phyloP scores from a whole-genome alignment of 2,888 invertebrate genomes.

The Lymantria dispar region DNA sequence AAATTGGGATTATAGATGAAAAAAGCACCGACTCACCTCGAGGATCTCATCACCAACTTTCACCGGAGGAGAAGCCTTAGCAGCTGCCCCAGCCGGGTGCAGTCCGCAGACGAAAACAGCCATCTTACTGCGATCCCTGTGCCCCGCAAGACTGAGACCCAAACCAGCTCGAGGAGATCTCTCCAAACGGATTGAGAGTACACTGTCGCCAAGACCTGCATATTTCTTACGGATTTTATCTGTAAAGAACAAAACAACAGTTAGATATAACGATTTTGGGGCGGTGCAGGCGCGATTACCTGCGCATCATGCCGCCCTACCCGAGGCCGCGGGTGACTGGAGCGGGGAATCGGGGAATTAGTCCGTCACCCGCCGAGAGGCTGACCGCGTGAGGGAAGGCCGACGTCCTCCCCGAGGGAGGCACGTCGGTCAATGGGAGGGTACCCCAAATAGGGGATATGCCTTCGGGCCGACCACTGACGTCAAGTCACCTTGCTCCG shows the following conservation, averaged over 20 bases:
- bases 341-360: too few relatives aligned
- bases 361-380: too few relatives aligned
- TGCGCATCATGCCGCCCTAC: too few relatives aligned
- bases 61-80: slow-evolving; percentile 87
- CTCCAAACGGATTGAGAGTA: slow-evolving; percentile 89
- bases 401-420: too few relatives aligned
- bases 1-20: background rate
- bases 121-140: slow-evolving; percentile 96
- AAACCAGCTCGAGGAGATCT: slow-evolving; percentile 89
- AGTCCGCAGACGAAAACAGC: slow-evolving; percentile 98
- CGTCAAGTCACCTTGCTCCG: too few relatives aligned
- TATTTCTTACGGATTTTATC: slow-evolving; percentile 97
- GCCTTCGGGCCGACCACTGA: too few relatives aligned
- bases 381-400: too few relatives aligned
- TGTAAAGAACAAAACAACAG: slow-evolving; percentile 52
- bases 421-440: too few relatives aligned
- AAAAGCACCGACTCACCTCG: slow-evolving; percentile 30
- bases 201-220: slow-evolving; percentile 87
- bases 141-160: slow-evolving; percentile 96
- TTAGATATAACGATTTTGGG: too few relatives aligned
- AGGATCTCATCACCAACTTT: slow-evolving; percentile 95
- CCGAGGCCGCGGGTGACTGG: too few relatives aligned
- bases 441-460: too few relatives aligned
- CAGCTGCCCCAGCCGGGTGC: slow-evolving; percentile 92
- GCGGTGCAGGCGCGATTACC: too few relatives aligned